Base-by-base conservation (phyloP, 2,888 invertebrate species). In the Dasypolia templi region DNA sequence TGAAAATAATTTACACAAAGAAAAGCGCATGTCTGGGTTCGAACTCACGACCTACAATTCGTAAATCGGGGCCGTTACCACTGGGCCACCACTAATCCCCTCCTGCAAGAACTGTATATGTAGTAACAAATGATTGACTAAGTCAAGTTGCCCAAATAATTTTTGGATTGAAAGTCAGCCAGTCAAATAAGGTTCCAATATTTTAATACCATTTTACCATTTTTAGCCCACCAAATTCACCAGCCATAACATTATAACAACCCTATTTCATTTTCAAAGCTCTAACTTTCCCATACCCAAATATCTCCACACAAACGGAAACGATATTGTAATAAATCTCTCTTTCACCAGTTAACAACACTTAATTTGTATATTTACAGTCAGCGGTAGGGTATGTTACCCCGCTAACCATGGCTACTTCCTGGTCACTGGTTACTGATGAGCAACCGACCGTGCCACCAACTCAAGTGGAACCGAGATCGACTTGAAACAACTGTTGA, bases 381-480 rank as follows among this genome's bases (percentile, higher is more conserved):
- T 64, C 53, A 29, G 12, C n/a, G 29, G 61, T 56, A 66, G 85
- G 87, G 84, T 87, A 83, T 69, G 77, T 53, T 77, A 87, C 85
- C 89, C 89, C 75, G 83, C 82, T 83, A 81, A 61, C 82, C 73
- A 55, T 73, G 62, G 79, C 22, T 63, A 69, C 81, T 83, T 84
- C 83, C 84, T 88, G 88, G 87, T 89, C 81, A 81, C 83, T 84
- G 84, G 81, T 79, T 86, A 84, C 75, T 69, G 81, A 82, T 73
- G 88, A 79, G 88, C 77, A 79, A 63, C 88, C 81, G 75, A 87
- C 75, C 88, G 84, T 84, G 73, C n/a, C 44, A 62, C 65, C 81
- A 77, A 84, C 81, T 85, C 79, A 80, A 66, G 62, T 70, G 77
- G 59, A 63, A 75, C 83, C 58, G 79, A 86, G 76, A 82, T 82